Evolutionary conservation across 2,888 invertebrate genomes (phyloP), one percentile per base, ranked within the genome.

Genomic region (Craniophora ligustri): DNA sequence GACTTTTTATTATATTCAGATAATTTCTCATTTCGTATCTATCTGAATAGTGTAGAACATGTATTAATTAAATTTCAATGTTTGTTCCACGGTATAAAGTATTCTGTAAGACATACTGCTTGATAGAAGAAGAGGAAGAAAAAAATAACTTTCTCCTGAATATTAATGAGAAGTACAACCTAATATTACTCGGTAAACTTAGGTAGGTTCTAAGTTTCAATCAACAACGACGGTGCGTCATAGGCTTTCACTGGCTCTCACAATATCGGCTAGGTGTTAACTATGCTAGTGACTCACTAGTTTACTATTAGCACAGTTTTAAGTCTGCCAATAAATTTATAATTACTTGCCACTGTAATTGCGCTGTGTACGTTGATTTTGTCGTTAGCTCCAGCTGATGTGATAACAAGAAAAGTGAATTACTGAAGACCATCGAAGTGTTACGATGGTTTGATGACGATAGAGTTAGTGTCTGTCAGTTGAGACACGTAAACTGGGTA

Each of bases 181-280:
- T 56, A 32, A 30, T 8, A 19, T 58, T 38, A 51, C 31, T 53
- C 53, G 26, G 23, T 31, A 41, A 11, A 32, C 35, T 30, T 45
- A 44, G 47, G 54, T 67, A 45, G 40, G 47, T 40, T 48, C 35
- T 54, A 18, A 50, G 32, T 38, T 35, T 31, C 31, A 40, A 61
- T 55, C 69, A 57, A 68, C 39, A 64, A 48, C n/a, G 26, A 26
- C n/a, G 51, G 56, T 51, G 55, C 45, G 65, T 57, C 53, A 48
- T 30, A 21, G 23, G 62, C 63, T 64, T 64, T 64, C 63, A 67
- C 63, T 55, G 14, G 47, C 55, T 61, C 68, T 67, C 49, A 62
- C 49, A 65, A 56, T 62, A 67, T 65, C 40, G 42, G 40, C 46
- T 46, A n/a, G 5, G 18, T 55, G 56, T 36, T 45, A 48, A 40